Evolutionary conservation across 2,797 vertebrate genomes (phyloP), one percentile per base, ranked within the genome.

Genomic region (Buphagus erythrorhynchus): DNA sequence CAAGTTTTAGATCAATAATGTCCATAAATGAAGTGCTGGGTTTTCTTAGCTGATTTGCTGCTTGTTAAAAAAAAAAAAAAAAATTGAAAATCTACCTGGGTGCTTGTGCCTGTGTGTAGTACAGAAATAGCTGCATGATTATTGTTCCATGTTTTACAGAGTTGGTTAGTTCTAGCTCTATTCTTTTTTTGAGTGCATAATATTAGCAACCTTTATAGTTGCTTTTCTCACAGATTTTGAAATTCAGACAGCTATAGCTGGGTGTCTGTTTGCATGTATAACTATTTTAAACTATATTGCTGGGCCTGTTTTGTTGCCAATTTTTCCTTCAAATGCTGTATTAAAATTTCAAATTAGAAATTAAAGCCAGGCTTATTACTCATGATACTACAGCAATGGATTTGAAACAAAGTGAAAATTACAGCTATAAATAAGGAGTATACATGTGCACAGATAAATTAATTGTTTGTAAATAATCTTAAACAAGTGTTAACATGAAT

Each of bases 1-100:
- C 92, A 94, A 80, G 95, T 78, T 75, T 89, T 69, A 81, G 83
- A 95, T 96, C 95, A 89, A 97, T 97, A 96, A 91, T 25, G 75
- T 65, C 61, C 72, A 91, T 52, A 94, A 93, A 88, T 73, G 80
- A 96, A 93, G 65, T 25, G 43, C 36, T 62, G 46, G 33, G 13
- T 31, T 88, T 86, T 93, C 82, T 85, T 45, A 93, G 68, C 43
- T 71, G 55, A 63, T 88, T 65, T 68, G 31, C 28, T 57, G 17
- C 38, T 83, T 78, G 55, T 36, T 73, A n/a, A 61, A 40, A 68
- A 18, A 74, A 55, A 21, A 40, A 35, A 45, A 24, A 71, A 57
- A 26, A 33, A 5, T 11, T 29, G 26, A 85, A 95, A 90, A 61
- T 33, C 26, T 85, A 38, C 18, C 49, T 79, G 62, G 21, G 5